phyloP scores from a whole-genome alignment of 1,140 invertebrate genomes.

The Elysia chlorotica region DNA sequence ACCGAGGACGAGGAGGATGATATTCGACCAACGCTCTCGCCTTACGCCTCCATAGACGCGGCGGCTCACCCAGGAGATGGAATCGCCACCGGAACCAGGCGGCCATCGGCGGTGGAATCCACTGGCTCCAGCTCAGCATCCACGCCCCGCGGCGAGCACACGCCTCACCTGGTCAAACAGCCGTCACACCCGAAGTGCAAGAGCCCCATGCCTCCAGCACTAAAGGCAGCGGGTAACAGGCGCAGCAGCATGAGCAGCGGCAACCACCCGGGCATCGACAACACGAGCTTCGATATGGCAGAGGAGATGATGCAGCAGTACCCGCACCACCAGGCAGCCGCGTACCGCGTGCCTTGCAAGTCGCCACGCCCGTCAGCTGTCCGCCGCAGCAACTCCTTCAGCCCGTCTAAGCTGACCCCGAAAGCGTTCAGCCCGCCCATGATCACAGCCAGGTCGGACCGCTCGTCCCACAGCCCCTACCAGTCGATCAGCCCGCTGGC shows the following conservation, averaged over 20 bases:
- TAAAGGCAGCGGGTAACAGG: too few species aligned
- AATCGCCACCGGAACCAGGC: background rate
- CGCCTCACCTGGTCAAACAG: slow-evolving; percentile 10
- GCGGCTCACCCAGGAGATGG: too few species aligned
- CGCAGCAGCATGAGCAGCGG: too few species aligned
- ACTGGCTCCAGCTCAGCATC: slow-evolving; percentile 1
- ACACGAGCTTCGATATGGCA: slow-evolving; percentile 39
- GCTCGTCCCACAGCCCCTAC: slow-evolving; percentile 11
- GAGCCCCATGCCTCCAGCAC: slow-evolving; percentile 12
- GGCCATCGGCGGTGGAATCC: background rate
- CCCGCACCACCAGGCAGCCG: too few species aligned
- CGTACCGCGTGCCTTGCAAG: too few species aligned
- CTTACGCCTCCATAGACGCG: slow-evolving; percentile 31
- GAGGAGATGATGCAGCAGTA: slow-evolving; percentile 25
- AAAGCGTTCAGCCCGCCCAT: slow-evolving; percentile 13
- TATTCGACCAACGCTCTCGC: slow-evolving; percentile 32
- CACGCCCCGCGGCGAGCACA: slow-evolving; percentile 7
- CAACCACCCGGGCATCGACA: slow-evolving; percentile 36
- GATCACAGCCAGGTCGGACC: slow-evolving; percentile 15
- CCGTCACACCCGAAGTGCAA: slow-evolving; percentile 9
- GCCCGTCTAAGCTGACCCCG: slow-evolving; percentile 9
- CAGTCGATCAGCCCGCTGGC: slow-evolving; percentile 7
- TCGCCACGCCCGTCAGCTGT: slow-evolving; percentile 3
- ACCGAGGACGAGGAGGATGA: slow-evolving; percentile 44
- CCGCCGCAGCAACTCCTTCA: slow-evolving; percentile 19